A percentile compares a stretch with the other conserved stretches of the same genome.
Evolutionary conservation across 2,797 vertebrate species (phyloP).

Genomic region (Poeciliopsis gracilis): DNA sequence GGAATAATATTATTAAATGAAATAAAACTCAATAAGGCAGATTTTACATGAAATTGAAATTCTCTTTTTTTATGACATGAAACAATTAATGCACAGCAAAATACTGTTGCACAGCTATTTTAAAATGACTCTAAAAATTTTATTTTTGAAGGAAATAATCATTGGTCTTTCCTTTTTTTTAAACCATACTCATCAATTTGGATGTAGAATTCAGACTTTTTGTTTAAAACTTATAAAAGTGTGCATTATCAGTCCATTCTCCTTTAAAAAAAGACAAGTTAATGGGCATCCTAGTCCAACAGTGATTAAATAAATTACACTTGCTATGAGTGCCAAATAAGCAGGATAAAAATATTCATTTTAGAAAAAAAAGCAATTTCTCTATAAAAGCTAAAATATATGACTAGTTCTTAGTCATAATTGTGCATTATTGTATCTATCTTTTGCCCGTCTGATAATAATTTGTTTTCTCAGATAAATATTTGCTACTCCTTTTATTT

Average conservation of each 20-base stretch:
- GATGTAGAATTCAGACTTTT: not conserved
- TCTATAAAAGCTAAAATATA: not conserved
- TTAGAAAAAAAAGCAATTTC: not conserved
- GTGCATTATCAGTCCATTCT: not conserved
- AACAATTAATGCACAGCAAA: not conserved
- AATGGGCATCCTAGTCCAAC: not conserved
- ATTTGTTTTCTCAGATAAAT: slow-evolving; percentile 28
- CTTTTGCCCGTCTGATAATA: slow-evolving; percentile 15
- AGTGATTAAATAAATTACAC: not conserved
- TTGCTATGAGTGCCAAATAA: not conserved
- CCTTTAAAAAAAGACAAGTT: not conserved
- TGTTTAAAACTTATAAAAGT: not conserved
- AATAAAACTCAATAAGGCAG: too few species aligned
- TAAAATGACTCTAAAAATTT: not conserved
- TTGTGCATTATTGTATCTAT: slow-evolving; percentile 36
- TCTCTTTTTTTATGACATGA: not conserved
- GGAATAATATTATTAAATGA: too few species aligned
- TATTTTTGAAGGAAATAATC: not conserved
- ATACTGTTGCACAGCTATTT: not conserved
- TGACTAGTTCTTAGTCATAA: slow-evolving; percentile 40
- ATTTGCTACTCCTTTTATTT: slow-evolving; percentile 55
- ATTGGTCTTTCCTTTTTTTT: not conserved
- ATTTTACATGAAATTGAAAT: too few species aligned
- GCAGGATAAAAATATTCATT: too few species aligned
- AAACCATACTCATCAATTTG: not conserved